Base-by-base conservation (phyloP, 2,113 vertebrate genomes). In the Microtus ochrogaster region DNA sequence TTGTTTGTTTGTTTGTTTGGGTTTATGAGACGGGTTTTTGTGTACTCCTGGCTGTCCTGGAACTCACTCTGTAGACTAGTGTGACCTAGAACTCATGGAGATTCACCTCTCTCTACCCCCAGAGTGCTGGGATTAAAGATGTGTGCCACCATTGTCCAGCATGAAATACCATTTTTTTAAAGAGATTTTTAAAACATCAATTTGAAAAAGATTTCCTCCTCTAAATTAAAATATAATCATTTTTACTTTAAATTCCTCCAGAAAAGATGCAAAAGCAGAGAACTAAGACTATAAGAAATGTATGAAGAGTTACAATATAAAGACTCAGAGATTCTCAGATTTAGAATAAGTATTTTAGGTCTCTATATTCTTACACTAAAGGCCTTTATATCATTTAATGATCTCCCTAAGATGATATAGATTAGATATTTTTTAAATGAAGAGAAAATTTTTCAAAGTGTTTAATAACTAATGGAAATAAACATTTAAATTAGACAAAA, bases 381-480 rank as follows among this genome's bases (percentile, higher is more conserved):
- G 8, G 5, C 83, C 55, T 91, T 72, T 52, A 78, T 76, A 33
- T 13, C 74, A 91, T 33, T 86, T 81, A 81, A 77, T 41, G 89
- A 49, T 2, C 58, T 55, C 61, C 92, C 58, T 79, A 95, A 90
- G 30, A 92, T 81, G 84, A 3, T 76, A 78, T 47, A 85, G 9
- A 89, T 85, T n/a, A 89, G 28, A 92, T 28, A 70, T 13, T 26
- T 16, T 63, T 74, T 86, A 85, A 96, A 49, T 13, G 52, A 81
- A 91, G 66, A 11, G 10, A 24, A 92, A 83, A 55, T 16, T 81
- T 81, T 65, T 66, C 52, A 83, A 96, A 85, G 36, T 89, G n/a
- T 87, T 94, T 93, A 82, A 66, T 92, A 97, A 89, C n/a, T 77
- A 96, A 86, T 47, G 39, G 14, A 93, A 94, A 87, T 76, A 76